Evolutionary conservation across 2,888 invertebrate species (phyloP).

Genomic region (Micropterix aruncella): DNA sequence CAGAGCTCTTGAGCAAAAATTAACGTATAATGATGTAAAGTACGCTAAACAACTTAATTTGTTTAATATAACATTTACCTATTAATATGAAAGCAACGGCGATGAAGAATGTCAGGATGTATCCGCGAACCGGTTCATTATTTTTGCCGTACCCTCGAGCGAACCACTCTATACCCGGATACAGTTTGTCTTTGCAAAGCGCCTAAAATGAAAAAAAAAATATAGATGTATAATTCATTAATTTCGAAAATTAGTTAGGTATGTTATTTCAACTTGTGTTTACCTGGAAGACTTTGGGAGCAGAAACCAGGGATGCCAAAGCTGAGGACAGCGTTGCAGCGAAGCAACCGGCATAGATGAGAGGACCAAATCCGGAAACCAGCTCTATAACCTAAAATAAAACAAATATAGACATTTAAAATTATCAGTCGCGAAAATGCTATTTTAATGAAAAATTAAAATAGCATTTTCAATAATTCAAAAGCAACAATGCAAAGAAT

Average conservation of each 20-base stretch:
- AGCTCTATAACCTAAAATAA: slow-evolving; percentile 61
- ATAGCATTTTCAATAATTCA: too few species aligned
- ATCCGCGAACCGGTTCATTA: slow-evolving; percentile 78
- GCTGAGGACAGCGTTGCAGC: slow-evolving; percentile 96
- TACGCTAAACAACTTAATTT: too few species aligned
- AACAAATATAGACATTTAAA: too few species aligned
- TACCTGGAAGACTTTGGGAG: slow-evolving; percentile 82
- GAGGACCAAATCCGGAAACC: slow-evolving; percentile 74
- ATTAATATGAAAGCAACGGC: slow-evolving; percentile 75
- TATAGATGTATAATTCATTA: too few species aligned
- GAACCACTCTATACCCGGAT: slow-evolving; percentile 84
- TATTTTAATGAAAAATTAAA: too few species aligned
- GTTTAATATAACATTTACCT: slow-evolving; percentile 48
- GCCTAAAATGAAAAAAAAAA: slow-evolving; percentile 37
- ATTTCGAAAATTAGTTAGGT: too few species aligned
- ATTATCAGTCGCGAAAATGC: too few species aligned
- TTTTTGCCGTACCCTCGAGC: slow-evolving; percentile 73
- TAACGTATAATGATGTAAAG: background rate
- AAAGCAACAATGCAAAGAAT: too few species aligned
- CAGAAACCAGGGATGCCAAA: slow-evolving; percentile 88
- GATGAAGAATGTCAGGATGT: slow-evolving; percentile 84
- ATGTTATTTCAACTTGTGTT: background rate
- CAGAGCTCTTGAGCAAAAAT: slow-evolving; percentile 5
- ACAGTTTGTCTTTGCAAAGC: slow-evolving; percentile 85
- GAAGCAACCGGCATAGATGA: slow-evolving; percentile 94